phyloP scores from a whole-genome alignment of 2,888 invertebrate genomes.

The Callyntrura sp. region DNA sequence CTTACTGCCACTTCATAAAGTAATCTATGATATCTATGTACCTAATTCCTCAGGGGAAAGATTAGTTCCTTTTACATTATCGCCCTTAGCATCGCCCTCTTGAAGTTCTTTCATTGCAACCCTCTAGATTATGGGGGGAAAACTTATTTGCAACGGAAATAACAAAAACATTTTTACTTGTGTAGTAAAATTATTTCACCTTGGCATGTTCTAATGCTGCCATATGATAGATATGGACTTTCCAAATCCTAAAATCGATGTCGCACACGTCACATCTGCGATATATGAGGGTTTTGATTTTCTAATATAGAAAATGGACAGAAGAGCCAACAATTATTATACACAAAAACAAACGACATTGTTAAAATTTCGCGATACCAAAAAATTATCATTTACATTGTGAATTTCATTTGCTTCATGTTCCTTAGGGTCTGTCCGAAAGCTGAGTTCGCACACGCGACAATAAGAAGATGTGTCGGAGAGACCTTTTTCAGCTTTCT shows the following conservation, averaged over 20 bases:
- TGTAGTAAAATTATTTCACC: slow-evolving; percentile 67
- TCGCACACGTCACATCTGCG: slow-evolving; percentile 83
- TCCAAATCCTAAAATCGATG: slow-evolving; percentile 83
- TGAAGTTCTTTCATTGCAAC: slow-evolving; percentile 82
- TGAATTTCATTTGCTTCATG: slow-evolving; percentile 83
- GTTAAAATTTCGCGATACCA: background rate
- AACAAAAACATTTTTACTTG: background rate
- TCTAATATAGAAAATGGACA: too few relatives aligned
- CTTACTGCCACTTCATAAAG: background rate
- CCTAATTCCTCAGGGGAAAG: slow-evolving; percentile 83
- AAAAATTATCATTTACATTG: slow-evolving; percentile 82
- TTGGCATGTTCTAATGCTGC: slow-evolving; percentile 84
- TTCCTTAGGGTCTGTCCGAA: slow-evolving; percentile 83
- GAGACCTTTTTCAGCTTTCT: slow-evolving; percentile 82
- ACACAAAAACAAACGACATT: background rate
- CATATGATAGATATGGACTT: slow-evolving; percentile 83
- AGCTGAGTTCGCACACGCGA: slow-evolving; percentile 83
- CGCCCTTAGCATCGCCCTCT: slow-evolving; percentile 80
- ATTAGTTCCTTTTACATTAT: slow-evolving; percentile 83
- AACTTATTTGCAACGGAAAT: background rate
- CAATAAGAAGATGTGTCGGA: slow-evolving; percentile 83
- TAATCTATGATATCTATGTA: slow-evolving; percentile 48
- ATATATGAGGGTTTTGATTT: slow-evolving; percentile 83
- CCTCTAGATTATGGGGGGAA: slow-evolving; percentile 61
- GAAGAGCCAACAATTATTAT: background rate